Base-by-base conservation (phyloP, 2,113 vertebrate species). In the Eptesicus fuscus region DNA sequence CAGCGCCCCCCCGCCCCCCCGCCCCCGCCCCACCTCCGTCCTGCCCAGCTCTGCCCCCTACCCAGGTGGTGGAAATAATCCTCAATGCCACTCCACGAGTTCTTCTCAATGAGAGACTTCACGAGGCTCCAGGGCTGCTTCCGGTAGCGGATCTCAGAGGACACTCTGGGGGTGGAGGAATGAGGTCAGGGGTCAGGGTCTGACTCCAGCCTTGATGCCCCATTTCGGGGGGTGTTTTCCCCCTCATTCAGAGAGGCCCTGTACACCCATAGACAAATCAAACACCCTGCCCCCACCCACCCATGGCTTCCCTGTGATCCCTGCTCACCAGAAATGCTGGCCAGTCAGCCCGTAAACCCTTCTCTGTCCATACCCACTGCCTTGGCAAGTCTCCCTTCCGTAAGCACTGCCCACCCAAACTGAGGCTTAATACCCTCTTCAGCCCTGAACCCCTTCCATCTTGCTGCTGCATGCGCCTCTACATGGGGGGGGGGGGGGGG, bases 121-220 rank as follows among this genome's bases (percentile, higher is more conserved):
- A 99, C 99, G 17, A 99, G 98, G 92, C 99, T 99, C 99, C 99
- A 99, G 0, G 99, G 99, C 98, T 99, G 99, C 98, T 99, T 99
- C 97, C 98, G 98, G 98, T 99, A 99, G 97, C 99, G 99, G 98
- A 99, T 99, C 97, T 99, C 98, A 0, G 99, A 99, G 59, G 99
- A 99, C 61, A 99, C 99, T 73, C 99, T 99, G 90, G 47, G 94
- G 32, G 20, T 20, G 13, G 61, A 44, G 47, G 5, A 5, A 2
- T 7, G 16, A 25, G 59, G 44, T 0, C 2, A 28, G 2, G 51
- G 40, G 40, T 53, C 7, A 88, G 47, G 16, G 56, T 73, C 35
- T 49, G 80, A 2, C 23, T 42, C 35, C 32, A 53, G 87, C 23
- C 63, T 13, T 25, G 1, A 16, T 25, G 11, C 10, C 67, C 51